These are phyloP conservation scores for Crocodylus rhombifer DNA, from an alignment of 2,797 vertebrate species.

Conservation along the genomic window DNA sequence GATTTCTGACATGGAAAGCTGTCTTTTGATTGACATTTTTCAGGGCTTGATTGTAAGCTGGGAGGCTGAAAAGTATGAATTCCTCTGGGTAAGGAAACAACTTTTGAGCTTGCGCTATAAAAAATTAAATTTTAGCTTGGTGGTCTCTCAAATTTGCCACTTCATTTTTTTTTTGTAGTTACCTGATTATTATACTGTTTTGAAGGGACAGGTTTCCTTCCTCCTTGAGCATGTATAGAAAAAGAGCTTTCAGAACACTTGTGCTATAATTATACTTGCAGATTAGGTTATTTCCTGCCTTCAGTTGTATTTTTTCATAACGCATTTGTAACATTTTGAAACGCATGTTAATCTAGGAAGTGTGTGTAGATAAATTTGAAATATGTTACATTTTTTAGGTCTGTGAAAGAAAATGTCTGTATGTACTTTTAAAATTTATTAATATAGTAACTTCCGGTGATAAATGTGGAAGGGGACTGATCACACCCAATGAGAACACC, in stretches of 20 bases:
- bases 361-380: not conserved
- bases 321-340: not conserved
- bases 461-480: not conserved
- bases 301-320: not conserved
- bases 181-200: not conserved
- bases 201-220: not conserved
- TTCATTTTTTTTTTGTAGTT: not conserved
- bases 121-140: too few species aligned
- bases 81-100: not conserved
- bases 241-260: not conserved
- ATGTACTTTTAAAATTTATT: not conserved
- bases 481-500: not conserved
- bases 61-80: not conserved
- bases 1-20: conserved; percentile 5
- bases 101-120: not conserved
- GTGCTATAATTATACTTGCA: not conserved
- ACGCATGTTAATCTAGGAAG: not conserved
- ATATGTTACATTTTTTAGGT: not conserved
- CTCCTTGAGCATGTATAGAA: not conserved
- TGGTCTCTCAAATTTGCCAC: not conserved
- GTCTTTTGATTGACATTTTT: not conserved
- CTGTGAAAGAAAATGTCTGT: not conserved
- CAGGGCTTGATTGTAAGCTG: not conserved
- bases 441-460: not conserved
- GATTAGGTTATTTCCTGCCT: not conserved